Conservation (phyloP, 2,113 vertebrate genomes). For the Candoia aspera region DNA sequence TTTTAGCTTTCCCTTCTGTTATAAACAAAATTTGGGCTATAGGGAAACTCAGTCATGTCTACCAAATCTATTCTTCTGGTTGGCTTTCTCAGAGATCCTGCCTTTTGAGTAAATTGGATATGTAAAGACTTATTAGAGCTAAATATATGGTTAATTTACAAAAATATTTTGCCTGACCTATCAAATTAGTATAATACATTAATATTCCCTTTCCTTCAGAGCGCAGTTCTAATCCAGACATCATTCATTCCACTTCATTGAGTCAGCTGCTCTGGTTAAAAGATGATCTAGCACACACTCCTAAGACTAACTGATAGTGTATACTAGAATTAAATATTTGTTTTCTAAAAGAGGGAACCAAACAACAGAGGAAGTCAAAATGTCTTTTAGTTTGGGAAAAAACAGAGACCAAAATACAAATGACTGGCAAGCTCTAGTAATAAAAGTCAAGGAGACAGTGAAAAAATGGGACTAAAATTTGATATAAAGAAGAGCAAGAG, state of each 20-base stretch:
- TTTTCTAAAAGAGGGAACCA: not conserved
- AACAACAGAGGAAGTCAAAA: conserved; percentile 3
- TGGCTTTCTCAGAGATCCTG: not conserved
- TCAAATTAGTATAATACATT: conserved; percentile 9
- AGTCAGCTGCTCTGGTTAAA: conserved; percentile 23
- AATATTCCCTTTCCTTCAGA: not conserved
- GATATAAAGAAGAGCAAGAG: not conserved
- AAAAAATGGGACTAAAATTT: not conserved
- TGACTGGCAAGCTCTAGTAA: not conserved
- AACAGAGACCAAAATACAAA: not conserved
- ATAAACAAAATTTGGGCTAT: not conserved
- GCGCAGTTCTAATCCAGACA: conserved; percentile 1
- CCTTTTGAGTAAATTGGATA: not conserved
- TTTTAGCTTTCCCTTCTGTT: not conserved
- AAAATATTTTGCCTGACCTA: conserved; percentile 40
- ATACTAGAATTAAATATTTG: not conserved
- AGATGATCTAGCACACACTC: not conserved
- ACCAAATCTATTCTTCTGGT: not conserved
- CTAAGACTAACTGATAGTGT: conserved; percentile 15
- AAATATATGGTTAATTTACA: conserved; percentile 24
- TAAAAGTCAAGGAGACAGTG: not conserved
- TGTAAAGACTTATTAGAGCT: not conserved
- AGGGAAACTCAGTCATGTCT: not conserved
- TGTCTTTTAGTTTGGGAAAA: not conserved
- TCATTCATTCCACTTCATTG: conserved; percentile 34